Conservation (phyloP, 2,888 invertebrate species). For the Chymomyza fuscimana region DNA sequence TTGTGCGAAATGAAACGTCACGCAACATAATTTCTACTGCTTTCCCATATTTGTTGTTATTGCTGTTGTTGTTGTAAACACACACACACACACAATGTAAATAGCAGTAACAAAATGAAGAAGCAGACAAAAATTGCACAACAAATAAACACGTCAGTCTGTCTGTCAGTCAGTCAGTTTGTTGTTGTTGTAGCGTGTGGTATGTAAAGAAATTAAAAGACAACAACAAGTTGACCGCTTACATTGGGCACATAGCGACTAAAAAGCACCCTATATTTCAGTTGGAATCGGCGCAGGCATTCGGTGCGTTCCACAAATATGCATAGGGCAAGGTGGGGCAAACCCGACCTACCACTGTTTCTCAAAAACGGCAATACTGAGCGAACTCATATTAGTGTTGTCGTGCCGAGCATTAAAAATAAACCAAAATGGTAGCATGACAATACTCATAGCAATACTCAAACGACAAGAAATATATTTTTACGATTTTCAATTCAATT, state of each 20-base stretch:
- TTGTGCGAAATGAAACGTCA: slow-evolving; percentile 74
- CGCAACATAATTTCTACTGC: slow-evolving; percentile 75
- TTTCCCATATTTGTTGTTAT: slow-evolving; percentile 54
- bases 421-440: no score
- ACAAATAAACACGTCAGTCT: slow-evolving; percentile 65
- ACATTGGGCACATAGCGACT: not conserved
- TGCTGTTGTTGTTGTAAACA: slow-evolving; percentile 19
- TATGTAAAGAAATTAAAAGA: slow-evolving; percentile 30
- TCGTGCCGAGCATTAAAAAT: no score
- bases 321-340: no score
- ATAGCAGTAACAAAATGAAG: slow-evolving; percentile 33
- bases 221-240: slow-evolving; percentile 15
- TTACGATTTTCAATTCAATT: no score
- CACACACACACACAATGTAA: slow-evolving; percentile 16
- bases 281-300: no score
- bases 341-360: no score
- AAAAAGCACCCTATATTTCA: no score
- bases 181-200: slow-evolving; percentile 10
- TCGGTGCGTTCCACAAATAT: no score
- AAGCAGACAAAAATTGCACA: slow-evolving; percentile 64
- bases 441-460: no score
- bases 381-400: no score
- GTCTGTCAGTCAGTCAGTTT: slow-evolving; percentile 17
- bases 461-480: no score
- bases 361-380: no score